phyloP scores from a whole-genome alignment of 2,113 vertebrate genomes.

The Mixornis gularis region DNA sequence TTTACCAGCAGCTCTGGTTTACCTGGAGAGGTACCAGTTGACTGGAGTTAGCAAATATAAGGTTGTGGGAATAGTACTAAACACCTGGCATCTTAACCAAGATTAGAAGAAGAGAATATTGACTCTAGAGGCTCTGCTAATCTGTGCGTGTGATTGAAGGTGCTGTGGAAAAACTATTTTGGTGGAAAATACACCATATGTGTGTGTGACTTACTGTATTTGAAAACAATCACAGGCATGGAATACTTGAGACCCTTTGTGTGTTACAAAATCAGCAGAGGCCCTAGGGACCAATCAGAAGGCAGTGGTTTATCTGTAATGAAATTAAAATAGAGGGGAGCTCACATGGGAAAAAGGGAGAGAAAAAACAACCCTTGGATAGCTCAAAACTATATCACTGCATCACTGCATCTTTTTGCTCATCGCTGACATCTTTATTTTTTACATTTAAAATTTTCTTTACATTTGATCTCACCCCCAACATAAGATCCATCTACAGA shows the following conservation, averaged over 20 bases:
- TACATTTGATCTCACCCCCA: not conserved
- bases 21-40: not conserved
- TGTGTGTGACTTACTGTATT: not conserved
- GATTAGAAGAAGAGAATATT: not conserved
- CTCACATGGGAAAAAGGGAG: not conserved
- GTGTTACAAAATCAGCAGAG: not conserved
- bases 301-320: not conserved
- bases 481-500: not conserved
- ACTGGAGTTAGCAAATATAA: not conserved
- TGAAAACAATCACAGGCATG: not conserved
- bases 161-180: not conserved
- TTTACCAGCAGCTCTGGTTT: not conserved
- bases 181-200: not conserved
- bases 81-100: not conserved
- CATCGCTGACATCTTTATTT: fast-evolving
- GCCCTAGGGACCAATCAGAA: not conserved
- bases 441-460: not conserved
- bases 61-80: not conserved
- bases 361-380: not conserved
- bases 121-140: not conserved
- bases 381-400: not conserved
- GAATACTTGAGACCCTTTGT: not conserved
- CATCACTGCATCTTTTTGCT: not conserved
- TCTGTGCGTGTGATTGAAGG: not conserved
- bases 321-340: not conserved